Conservation (phyloP, 2,797 vertebrate species). For the Knipowitschia caucasica region DNA sequence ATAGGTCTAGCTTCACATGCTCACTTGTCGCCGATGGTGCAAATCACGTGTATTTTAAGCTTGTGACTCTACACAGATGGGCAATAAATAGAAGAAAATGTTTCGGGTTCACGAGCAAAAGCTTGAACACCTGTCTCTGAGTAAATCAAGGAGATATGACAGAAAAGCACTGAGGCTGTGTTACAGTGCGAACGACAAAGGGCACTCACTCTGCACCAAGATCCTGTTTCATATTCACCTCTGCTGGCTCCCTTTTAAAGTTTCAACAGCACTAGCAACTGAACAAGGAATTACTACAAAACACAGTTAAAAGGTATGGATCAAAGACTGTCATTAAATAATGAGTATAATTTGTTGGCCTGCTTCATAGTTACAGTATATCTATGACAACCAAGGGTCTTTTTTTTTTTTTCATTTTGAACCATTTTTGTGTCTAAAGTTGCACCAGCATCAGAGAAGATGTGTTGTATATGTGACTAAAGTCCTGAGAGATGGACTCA, state of each 20-base stretch:
- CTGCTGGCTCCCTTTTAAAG: conserved; percentile 19
- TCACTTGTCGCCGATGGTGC: neutral
- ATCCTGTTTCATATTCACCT: conserved; percentile 47
- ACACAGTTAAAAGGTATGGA: neutral
- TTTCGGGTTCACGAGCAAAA: conserved; percentile 51
- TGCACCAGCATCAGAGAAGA: no score
- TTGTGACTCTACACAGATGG: conserved; percentile 64
- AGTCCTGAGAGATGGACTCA: no score
- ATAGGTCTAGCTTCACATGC: neutral
- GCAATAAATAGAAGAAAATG: conserved; percentile 66
- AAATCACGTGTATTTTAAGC: conserved; percentile 13
- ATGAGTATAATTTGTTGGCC: neutral
- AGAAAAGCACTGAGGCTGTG: conserved; percentile 55
- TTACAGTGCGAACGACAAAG: conserved; percentile 59
- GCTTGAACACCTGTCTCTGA: conserved; percentile 71
- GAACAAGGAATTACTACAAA: neutral
- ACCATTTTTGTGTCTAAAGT: no score
- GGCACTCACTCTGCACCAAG: conserved; percentile 48
- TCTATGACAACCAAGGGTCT: no score
- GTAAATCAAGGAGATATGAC: conserved; percentile 75
- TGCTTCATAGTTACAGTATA: no score
- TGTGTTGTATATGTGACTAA: no score
- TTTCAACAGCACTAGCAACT: conserved; percentile 20
- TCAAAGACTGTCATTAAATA: neutral
- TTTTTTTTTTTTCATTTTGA: no score